Base-by-base conservation (phyloP, 2,888 invertebrate species). In the Sesia apiformis region DNA sequence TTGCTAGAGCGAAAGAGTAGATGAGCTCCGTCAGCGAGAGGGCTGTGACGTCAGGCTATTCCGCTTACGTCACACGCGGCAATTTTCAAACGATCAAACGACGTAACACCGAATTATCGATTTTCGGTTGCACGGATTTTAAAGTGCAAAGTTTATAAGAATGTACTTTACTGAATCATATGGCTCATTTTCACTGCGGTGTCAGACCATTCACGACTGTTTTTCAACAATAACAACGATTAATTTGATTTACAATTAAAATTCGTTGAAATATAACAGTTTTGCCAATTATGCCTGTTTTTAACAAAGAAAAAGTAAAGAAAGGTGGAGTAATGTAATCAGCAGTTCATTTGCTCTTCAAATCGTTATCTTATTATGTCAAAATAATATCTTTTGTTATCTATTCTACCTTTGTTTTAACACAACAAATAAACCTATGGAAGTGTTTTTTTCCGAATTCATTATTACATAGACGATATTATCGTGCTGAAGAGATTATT, bases 21-120 rank as follows among this genome's bases (percentile, higher is more conserved):
- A 8, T 4, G 46, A 8, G n/a, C 46, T n/a, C 4, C 23, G 8
- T 7, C 46, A 46, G 43, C 5, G 4, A 23, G 46, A 46, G 46
- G 46, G 46, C 46, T n/a, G 74, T 85, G 86, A 87, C 87, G 86
- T 83, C 82, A 81, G 76, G 66, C 60, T 58, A 58, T 59, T 61
- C 59, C 62, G 67, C 72, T 81, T 81, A 90, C 90, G 90, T 90
- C 90, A 90, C 66, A 67, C 78, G 88, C 90, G 89, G 82, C 84
- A 89, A 87, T 64, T 84, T 90, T 88, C 81, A 87, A 90, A 87
- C 70, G 70, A 65, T 61, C 59, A 72, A 70, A 69, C 71, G 69
- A 84, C 84, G 84, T 84, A 84, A 85, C 76, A 70, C 66, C 59
- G 65, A 71, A 66, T 65, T 81, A 85, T 84, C 74, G 84, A 85